These are phyloP conservation scores for Perdita meconis DNA, from an alignment of 2,888 invertebrate genomes.

Conservation along the genomic window DNA sequence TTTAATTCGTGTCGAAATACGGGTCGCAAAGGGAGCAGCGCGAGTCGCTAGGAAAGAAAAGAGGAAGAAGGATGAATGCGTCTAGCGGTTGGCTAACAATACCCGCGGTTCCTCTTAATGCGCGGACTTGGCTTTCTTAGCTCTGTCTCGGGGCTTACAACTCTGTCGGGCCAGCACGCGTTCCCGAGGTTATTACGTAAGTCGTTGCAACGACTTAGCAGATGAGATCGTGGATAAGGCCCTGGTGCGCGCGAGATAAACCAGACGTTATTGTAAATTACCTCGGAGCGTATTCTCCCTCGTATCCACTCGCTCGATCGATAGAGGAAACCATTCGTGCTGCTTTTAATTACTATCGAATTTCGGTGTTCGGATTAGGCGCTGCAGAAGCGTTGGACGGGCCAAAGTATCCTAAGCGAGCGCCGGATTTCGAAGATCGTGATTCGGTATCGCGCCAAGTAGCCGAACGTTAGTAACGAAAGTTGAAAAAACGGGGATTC, in stretches of 20 bases:
- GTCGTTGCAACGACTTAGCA: conserved; percentile 17
- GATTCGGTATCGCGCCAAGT: not conserved
- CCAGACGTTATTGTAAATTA: conserved; percentile 1
- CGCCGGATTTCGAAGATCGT: not conserved
- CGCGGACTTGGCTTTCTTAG: conserved; percentile 37
- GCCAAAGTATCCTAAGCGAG: too few species aligned
- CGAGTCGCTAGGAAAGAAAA: conserved; percentile 3
- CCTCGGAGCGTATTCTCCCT: not conserved
- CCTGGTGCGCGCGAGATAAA: not conserved
- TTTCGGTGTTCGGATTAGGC: too few species aligned
- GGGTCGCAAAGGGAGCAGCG: conserved; percentile 16
- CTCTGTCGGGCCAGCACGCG: conserved; percentile 26
- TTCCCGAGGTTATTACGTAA: conserved; percentile 22
- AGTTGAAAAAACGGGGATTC: conserved; percentile 6
- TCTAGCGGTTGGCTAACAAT: conserved; percentile 54
- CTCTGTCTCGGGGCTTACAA: conserved; percentile 19
- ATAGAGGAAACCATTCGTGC: not conserved
- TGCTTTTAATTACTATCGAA: not conserved
- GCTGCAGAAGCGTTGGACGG: too few species aligned
- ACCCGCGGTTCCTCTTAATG: conserved; percentile 57
- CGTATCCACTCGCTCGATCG: conserved; percentile 7
- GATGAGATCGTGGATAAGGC: not conserved
- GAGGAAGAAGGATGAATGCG: conserved; percentile 24
- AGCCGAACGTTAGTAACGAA: conserved; percentile 11
- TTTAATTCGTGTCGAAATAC: conserved; percentile 61